A percentile compares a stretch with the other conserved stretches of the same genome.
Conservation (phyloP, 2,888 invertebrate species). For the Abscondita cerata region DNA sequence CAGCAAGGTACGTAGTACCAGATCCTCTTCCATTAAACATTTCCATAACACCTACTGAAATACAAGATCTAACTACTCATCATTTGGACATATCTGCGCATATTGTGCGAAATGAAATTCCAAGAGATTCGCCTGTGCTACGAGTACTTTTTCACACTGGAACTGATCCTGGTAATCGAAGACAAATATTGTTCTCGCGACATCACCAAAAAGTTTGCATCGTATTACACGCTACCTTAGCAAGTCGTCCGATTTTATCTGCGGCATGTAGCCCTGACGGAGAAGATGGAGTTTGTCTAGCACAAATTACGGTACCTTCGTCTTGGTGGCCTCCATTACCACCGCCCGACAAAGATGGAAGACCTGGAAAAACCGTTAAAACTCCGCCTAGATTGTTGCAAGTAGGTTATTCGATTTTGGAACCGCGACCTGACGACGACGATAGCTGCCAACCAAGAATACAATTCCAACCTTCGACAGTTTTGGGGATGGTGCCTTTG, state of each 20-base stretch:
- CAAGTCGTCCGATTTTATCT: slow-evolving; percentile 70
- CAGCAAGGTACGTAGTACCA: slow-evolving; percentile 86
- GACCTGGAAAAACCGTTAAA: slow-evolving; percentile 54
- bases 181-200: slow-evolving; percentile 66
- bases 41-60: slow-evolving; percentile 60
- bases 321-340: slow-evolving; percentile 89
- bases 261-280: slow-evolving; percentile 94
- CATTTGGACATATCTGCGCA: slow-evolving; percentile 93
- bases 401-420: slow-evolving; percentile 87
- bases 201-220: slow-evolving; percentile 78
- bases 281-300: slow-evolving; percentile 91
- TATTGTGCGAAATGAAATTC: slow-evolving; percentile 84
- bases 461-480: slow-evolving; percentile 67
- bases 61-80: slow-evolving; percentile 71
- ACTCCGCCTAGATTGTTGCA: slow-evolving; percentile 76
- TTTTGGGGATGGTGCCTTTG: slow-evolving; percentile 69
- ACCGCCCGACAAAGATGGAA: slow-evolving; percentile 67
- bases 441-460: slow-evolving; percentile 79
- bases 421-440: slow-evolving; percentile 73
- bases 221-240: slow-evolving; percentile 75
- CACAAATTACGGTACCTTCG: slow-evolving; percentile 81
- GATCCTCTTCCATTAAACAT: slow-evolving; percentile 68
- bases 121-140: slow-evolving; percentile 89
- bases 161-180: slow-evolving; percentile 80
- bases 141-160: slow-evolving; percentile 93